Evolutionary conservation across 1,140 invertebrate genomes (phyloP).

Genomic region (Prorops nasuta): DNA sequence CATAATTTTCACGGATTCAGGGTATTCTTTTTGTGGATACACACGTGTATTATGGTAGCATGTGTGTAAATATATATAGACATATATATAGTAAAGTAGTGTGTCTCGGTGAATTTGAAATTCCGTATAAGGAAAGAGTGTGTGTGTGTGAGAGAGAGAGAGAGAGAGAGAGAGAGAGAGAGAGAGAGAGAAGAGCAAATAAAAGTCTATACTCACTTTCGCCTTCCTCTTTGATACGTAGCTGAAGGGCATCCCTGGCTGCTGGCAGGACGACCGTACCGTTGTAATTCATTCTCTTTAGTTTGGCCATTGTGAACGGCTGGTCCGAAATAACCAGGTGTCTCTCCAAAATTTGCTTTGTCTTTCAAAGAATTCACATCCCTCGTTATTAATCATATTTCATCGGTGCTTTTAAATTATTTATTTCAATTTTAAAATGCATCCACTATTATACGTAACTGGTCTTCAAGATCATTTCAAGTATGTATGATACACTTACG

Average conservation of each 20-base stretch:
- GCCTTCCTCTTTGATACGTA: slow-evolving; percentile 71
- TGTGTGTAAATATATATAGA: neutral
- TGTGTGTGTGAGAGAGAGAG: no score
- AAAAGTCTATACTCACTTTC: slow-evolving; percentile 65
- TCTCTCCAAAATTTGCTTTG: slow-evolving; percentile 75
- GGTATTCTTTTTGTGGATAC: neutral
- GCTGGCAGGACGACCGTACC: slow-evolving; percentile 67
- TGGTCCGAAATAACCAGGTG: slow-evolving; percentile 74
- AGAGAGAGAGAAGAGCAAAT: neutral
- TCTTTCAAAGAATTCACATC: slow-evolving; percentile 59
- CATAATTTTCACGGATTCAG: no score
- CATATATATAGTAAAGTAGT: no score
- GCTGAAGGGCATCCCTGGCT: slow-evolving; percentile 66
- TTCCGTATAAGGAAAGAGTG: no score
- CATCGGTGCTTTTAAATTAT: no score
- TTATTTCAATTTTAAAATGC: neutral
- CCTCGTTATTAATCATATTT: no score
- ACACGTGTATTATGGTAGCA: neutral
- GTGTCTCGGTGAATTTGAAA: no score
- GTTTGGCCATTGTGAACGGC: slow-evolving; percentile 74
- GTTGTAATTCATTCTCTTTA: slow-evolving; percentile 63
- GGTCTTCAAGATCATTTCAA: neutral
- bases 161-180: neutral
- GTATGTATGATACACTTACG: slow-evolving; percentile 63
- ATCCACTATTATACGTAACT: neutral